Evolutionary conservation across 2,113 vertebrate genomes (phyloP).

Genomic region (Equus przewalskii): DNA sequence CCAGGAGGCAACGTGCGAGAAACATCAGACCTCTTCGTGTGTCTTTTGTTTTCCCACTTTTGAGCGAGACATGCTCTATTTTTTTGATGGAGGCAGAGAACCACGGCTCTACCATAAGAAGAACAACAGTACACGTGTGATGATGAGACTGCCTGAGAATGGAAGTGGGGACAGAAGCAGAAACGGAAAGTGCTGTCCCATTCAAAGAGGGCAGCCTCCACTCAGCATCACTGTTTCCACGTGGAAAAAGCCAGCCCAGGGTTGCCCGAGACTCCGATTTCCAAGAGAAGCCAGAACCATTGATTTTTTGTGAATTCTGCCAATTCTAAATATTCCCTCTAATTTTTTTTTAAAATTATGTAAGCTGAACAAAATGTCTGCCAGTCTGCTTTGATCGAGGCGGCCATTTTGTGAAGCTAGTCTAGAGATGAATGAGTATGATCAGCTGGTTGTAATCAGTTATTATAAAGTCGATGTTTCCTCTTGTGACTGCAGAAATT

Average conservation of each 20-base stretch:
- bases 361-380: neutral
- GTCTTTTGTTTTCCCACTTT: neutral
- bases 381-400: neutral
- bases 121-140: neutral
- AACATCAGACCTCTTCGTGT: neutral
- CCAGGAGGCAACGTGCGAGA: neutral
- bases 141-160: neutral
- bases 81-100: neutral
- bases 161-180: neutral
- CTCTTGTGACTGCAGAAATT: neutral
- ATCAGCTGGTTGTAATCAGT: neutral
- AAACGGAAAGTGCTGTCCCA: fast-evolving
- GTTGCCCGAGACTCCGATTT: neutral
- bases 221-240: fast-evolving
- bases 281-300: neutral
- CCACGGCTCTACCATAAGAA: neutral
- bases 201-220: neutral
- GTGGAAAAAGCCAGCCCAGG: neutral
- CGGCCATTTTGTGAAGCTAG: neutral
- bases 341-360: neutral
- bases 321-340: neutral
- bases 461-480: neutral
- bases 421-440: neutral
- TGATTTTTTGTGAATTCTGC: neutral
- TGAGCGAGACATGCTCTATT: neutral